Percentiles rank a stretch among this genome's conserved stretches.
These are phyloP conservation scores for Sialis lutaria DNA, from an alignment of 2,888 invertebrate genomes.

Conservation along the genomic window DNA sequence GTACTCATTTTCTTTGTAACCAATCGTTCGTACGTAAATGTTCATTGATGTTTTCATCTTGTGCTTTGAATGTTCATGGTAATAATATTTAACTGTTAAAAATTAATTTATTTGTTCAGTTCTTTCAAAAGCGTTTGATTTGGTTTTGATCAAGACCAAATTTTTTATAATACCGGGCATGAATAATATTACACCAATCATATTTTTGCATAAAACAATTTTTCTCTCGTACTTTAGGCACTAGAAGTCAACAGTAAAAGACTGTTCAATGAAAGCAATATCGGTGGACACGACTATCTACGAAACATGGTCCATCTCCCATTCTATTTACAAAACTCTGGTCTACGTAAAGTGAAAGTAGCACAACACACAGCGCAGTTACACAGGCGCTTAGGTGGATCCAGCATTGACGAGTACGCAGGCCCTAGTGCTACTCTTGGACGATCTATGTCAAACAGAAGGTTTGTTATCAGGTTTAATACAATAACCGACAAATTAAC, in stretches of 20 bases:
- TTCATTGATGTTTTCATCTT: too few relatives aligned
- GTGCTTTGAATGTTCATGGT: too few relatives aligned
- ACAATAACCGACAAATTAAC: too few relatives aligned
- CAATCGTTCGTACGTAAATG: too few relatives aligned
- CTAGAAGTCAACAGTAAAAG: slow-evolving; percentile 79
- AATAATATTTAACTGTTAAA: too few relatives aligned
- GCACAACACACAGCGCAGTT: slow-evolving; percentile 65
- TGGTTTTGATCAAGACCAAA: too few relatives aligned
- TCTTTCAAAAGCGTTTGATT: too few relatives aligned
- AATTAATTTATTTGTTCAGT: too few relatives aligned
- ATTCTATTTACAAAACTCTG: slow-evolving; percentile 95
- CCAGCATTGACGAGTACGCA: slow-evolving; percentile 31
- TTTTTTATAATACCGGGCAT: too few relatives aligned
- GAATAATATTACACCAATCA: too few relatives aligned
- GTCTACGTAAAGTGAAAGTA: slow-evolving; percentile 70
- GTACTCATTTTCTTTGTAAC: too few relatives aligned
- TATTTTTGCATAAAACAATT: too few relatives aligned
- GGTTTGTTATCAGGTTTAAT: slow-evolving; percentile 16
- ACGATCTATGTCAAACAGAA: slow-evolving; percentile 44
- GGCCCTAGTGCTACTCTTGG: slow-evolving; percentile 26
- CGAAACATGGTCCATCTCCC: slow-evolving; percentile 95
- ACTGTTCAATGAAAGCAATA: slow-evolving; percentile 77
- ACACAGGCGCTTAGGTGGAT: slow-evolving; percentile 22
- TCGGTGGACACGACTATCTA: slow-evolving; percentile 87
- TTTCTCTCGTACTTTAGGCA: slow-evolving; percentile 34